phyloP scores from a whole-genome alignment of 30 jellyfish, hydroid and myxozoan species.

The Aurelia sp. region DNA sequence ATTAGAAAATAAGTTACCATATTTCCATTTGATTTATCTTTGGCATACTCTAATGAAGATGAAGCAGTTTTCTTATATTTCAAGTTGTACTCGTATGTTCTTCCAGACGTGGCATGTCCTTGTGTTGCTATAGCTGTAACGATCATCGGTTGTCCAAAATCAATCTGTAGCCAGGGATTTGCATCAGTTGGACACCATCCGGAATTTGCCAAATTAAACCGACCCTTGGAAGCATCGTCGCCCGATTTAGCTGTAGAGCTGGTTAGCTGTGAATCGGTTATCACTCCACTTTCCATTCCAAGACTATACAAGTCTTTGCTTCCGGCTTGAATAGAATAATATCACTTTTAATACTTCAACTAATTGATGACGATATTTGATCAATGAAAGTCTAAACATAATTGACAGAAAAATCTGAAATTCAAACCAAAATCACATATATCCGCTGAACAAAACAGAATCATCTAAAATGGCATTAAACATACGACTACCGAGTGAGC shows the following conservation, averaged over 20 bases:
- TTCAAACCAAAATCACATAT: too few species aligned
- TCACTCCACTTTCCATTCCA: slow-evolving; percentile 68
- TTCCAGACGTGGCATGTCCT: slow-evolving; percentile 6
- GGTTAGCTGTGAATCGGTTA: slow-evolving; percentile 49
- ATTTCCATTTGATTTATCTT: slow-evolving; percentile 12
- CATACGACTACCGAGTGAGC: too few species aligned
- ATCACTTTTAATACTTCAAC: too few species aligned
- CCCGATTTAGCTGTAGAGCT: not conserved
- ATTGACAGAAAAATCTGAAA: too few species aligned
- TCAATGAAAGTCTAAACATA: too few species aligned
- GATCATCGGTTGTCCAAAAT: slow-evolving; percentile 49
- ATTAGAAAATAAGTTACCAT: not conserved
- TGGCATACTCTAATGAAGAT: slow-evolving; percentile 14
- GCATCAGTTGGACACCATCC: slow-evolving; percentile 65
- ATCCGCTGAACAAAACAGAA: too few species aligned
- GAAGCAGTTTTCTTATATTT: slow-evolving; percentile 14
- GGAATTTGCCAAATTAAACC: not conserved
- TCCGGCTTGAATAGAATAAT: slow-evolving; percentile 25
- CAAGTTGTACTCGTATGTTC: slow-evolving; percentile 31
- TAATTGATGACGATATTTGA: too few species aligned
- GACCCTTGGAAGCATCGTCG: slow-evolving; percentile 36
- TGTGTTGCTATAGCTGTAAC: slow-evolving; percentile 52
- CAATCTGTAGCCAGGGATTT: slow-evolving; percentile 55
- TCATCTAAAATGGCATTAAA: too few species aligned
- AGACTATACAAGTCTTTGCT: slow-evolving; percentile 26